Percentiles rank a stretch among this genome's conserved stretches.
Conservation (phyloP, 2,888 invertebrate genomes). For the Amblyjoppa fuscipennis region DNA sequence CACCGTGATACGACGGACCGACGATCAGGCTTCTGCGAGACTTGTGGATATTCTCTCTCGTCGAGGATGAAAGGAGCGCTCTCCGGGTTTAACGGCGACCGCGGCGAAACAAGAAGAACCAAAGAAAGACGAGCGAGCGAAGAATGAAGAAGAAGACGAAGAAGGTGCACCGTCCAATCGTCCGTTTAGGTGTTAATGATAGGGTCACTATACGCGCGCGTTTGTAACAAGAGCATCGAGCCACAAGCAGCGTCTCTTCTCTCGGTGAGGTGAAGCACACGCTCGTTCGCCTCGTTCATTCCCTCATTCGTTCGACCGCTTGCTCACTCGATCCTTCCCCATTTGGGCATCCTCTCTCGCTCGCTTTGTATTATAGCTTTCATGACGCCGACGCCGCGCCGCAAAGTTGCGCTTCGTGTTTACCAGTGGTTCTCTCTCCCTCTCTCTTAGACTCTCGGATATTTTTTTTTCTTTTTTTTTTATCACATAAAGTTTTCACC, state of each 20-base stretch:
- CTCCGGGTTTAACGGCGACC: constrained; percentile 13
- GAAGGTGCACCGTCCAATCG: constrained; percentile 73
- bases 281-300: constrained; percentile 60
- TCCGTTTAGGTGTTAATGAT: constrained; percentile 83
- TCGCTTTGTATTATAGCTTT: constrained; percentile 78
- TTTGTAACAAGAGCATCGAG: constrained; percentile 78
- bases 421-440: constrained; percentile 67
- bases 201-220: constrained; percentile 78
- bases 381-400: constrained; percentile 77
- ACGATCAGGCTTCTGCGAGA: constrained; percentile 50
- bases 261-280: constrained; percentile 56
- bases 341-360: constrained; percentile 50
- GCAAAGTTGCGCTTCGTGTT: constrained; percentile 72
- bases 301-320: constrained; percentile 60
- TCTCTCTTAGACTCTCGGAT: background rate
- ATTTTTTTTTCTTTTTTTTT: constrained; percentile 7
- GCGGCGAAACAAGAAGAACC: constrained; percentile 29
- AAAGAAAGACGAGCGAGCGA: constrained; percentile 29
- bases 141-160: constrained; percentile 59
- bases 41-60: constrained; percentile 22
- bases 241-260: constrained; percentile 38
- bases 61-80: constrained; percentile 59
- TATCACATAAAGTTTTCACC: constrained; percentile 39
- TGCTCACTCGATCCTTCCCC: constrained; percentile 62
- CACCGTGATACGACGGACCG: constrained; percentile 43